Evolutionary conservation across 2,797 vertebrate species (phyloP), one percentile per base, ranked within the genome.

Genomic region (Bufotes viridis): DNA sequence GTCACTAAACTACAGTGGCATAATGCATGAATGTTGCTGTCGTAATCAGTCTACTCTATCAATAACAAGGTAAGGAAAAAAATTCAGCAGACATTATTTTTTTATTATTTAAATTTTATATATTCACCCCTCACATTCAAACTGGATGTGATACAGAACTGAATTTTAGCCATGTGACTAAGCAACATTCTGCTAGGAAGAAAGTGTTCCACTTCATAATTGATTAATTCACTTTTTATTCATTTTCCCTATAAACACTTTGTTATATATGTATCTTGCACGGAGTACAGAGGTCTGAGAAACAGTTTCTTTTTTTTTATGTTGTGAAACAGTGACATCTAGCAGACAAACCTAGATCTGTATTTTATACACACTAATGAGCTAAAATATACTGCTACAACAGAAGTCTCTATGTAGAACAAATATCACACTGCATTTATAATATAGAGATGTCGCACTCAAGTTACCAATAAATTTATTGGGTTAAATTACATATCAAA

Each of bases 241-340:
- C 72, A 34, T 53, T 67, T 42, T 51, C 20, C 12, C 18, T 57
- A 83, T 69, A 60, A 76, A 76, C n/a, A 4, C 17, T 24, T 78
- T 78, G 58, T 12, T 83, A 53, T 79, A 4, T 53, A 72, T 58
- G 17, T 15, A 18, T 26, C 14, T 84, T 17, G 53, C 74, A 49
- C 13, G 70, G 53, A 67, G 29, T 20, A 34, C 42, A 20, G 84
- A 24, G 17, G 20, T 58, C 22, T 61, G 34, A 61, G 2, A 49
- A 26, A 61, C 26, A 26, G 6, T 11, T 78, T 83, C 29, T 3
- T 34, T 34, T 34, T n/a, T 49, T 76, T 76, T 78, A 11, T 88
- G 78, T 85, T 79, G 84, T 81, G 78, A 78, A 85, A 88, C 87
- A 88, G 87, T 88, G 87, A 88, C 87, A 88, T 75, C 87, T 88